phyloP scores from a whole-genome alignment of 2,888 invertebrate genomes.

The Drosophila pseudotalamancana region DNA sequence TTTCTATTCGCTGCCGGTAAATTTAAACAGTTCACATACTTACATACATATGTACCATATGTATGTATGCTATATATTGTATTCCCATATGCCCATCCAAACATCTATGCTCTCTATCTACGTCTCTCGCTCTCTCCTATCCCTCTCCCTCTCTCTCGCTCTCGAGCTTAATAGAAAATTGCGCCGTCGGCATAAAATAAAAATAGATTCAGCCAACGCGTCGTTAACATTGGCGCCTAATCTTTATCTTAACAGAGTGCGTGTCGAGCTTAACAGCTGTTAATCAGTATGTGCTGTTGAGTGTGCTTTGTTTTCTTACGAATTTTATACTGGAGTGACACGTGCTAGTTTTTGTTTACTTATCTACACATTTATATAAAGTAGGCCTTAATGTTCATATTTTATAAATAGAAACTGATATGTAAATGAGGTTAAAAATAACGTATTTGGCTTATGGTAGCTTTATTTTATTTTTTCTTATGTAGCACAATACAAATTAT shows the following conservation, averaged over 20 bases:
- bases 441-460: too few species aligned
- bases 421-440: too few species aligned
- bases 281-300: background rate
- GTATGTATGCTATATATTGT: background rate
- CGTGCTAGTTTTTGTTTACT: background rate
- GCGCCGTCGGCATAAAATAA: background rate
- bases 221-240: background rate
- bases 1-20: background rate
- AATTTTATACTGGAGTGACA: slow-evolving; percentile 23
- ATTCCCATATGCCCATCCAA: background rate
- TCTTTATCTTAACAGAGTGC: slow-evolving; percentile 6
- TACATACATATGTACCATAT: background rate
- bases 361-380: too few species aligned
- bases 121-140: slow-evolving; percentile 2
- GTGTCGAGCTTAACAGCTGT: slow-evolving; percentile 14
- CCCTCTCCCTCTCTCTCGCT: slow-evolving; percentile 1
- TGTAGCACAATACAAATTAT: too few species aligned
- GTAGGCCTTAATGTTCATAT: too few species aligned
- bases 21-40: slow-evolving; percentile 1
- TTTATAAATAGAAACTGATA: too few species aligned
- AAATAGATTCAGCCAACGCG: slow-evolving; percentile 13
- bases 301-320: background rate
- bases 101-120: slow-evolving; percentile 5
- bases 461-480: too few species aligned
- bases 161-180: background rate